phyloP scores from a whole-genome alignment of 2,888 invertebrate genomes.

The Elaeidobius kamerunicus region DNA sequence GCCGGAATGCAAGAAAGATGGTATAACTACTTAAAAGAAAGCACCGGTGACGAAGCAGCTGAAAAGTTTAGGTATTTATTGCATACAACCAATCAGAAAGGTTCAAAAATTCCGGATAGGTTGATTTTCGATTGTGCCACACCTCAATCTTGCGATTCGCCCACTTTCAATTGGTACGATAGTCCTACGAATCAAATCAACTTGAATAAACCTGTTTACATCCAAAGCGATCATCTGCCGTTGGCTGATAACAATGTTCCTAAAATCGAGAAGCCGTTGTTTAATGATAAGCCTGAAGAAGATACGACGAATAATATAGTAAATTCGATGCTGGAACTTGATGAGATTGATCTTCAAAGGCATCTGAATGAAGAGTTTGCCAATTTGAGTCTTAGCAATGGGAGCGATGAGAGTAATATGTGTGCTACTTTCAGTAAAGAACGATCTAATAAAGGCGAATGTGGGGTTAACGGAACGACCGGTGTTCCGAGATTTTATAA shows the following conservation, averaged over 20 bases:
- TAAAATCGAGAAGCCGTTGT: conserved; percentile 14
- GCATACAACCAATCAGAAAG: conserved; percentile 41
- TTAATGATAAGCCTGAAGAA: conserved; percentile 8
- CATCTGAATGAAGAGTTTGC: conserved; percentile 46
- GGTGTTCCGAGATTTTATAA: conserved; percentile 52
- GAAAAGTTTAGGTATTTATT: conserved; percentile 53
- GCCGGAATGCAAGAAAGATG: conserved; percentile 47
- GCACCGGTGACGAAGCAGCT: conserved; percentile 56
- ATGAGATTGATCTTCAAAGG: conserved; percentile 40
- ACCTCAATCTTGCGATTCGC: conserved; percentile 40
- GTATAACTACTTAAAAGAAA: conserved; percentile 56
- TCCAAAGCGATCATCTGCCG: conserved; percentile 39
- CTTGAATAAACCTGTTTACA: conserved; percentile 46
- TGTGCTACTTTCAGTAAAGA: conserved; percentile 45
- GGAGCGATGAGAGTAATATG: conserved; percentile 37
- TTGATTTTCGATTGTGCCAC: conserved; percentile 38
- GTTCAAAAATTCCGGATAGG: conserved; percentile 36
- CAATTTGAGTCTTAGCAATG: conserved; percentile 41
- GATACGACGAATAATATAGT: conserved; percentile 17
- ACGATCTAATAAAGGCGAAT: conserved; percentile 26
- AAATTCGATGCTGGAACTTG: conserved; percentile 25
- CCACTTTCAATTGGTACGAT: conserved; percentile 45
- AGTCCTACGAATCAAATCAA: conserved; percentile 46
- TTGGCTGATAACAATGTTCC: conserved; percentile 9
- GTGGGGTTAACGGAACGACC: conserved; percentile 48